Base-by-base conservation (phyloP, 2,888 invertebrate species). In the Idaea aversata region DNA sequence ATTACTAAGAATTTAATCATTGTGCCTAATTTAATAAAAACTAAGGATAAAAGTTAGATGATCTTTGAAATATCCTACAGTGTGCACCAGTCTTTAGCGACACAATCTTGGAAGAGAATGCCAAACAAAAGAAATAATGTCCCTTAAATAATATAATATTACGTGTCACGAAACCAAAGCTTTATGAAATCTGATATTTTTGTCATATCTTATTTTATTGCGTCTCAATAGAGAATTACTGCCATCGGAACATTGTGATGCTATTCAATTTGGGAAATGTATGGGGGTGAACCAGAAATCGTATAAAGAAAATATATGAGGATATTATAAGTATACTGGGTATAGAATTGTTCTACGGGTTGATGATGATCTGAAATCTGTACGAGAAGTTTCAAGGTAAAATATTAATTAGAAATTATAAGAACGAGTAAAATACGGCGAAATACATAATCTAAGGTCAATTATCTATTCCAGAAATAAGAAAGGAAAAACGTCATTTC, bases 131-230 rank as follows among this genome's bases (percentile, higher is more conserved):
- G 85, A 75, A 82, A 88, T 88, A 87, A 89, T 88, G 91, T 88
- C 88, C 88, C 81, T 88, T 88, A 87, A 88, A 90, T 79, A 81
- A 82, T 91, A 91, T 92, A 91, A 92, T 91, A 91, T 91, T 90
- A 91, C 87, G 83, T 88, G 88, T 90, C 88, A 89, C 86, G 89
- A 88, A 90, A 90, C 88, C 87, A 88, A 89, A 89, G 88, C 92
- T 93, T 90, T 93, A 92, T 93, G 93, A 93, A 93, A 93, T 87
- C 87, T 76, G 93, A 93, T 93, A 93, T 90, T 92, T 92, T 93
- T 93, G 93, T 93, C 93, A 93, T 93, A 93, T 92, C 91, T 89
- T 84, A 85, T 88, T 91, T 91, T 92, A 90, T 91, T 87, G 86
- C 87, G 83, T 78, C 79, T 90, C 88, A 88, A 89, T 88, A 85